Evolutionary conservation across 2,113 vertebrate species (phyloP).

Genomic region (Irena cyanogastra): DNA sequence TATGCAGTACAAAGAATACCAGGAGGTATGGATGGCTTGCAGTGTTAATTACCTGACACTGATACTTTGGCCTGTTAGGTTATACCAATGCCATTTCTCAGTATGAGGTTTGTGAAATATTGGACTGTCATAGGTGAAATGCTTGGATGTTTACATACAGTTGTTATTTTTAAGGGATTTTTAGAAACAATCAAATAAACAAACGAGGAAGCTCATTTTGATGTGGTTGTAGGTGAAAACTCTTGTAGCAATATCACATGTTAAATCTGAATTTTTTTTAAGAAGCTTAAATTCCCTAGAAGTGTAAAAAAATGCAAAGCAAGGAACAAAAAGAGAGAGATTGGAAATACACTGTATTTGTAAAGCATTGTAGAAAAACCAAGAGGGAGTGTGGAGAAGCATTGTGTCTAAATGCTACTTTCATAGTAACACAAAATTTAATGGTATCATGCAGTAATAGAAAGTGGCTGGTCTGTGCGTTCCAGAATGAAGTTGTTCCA

Average conservation of each 20-base stretch:
- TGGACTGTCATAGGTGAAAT: not conserved
- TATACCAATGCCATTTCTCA: not conserved
- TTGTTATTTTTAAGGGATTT: not conserved
- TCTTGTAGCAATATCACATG: not conserved
- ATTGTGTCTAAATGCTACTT: not conserved
- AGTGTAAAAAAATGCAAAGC: not conserved
- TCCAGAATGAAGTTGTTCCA: not conserved
- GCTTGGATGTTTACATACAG: not conserved
- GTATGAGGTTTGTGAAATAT: not conserved
- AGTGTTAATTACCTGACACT: not conserved
- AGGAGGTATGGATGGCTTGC: constrained; percentile 81
- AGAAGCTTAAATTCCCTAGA: not conserved
- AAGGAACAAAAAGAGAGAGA: not conserved
- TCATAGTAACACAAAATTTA: not conserved
- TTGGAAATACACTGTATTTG: not conserved
- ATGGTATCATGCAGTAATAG: not conserved
- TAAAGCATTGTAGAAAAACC: not conserved
- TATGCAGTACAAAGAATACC: constrained; percentile 95
- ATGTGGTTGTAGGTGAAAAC: not conserved
- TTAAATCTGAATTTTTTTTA: not conserved
- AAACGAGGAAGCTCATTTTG: not conserved
- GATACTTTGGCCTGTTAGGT: not conserved
- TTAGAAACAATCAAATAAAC: not conserved
- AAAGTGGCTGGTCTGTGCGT: not conserved
- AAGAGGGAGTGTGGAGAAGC: not conserved